These are phyloP conservation scores for Helicolenus hilgendorfi DNA, from an alignment of 2,797 vertebrate species.

Conservation along the genomic window DNA sequence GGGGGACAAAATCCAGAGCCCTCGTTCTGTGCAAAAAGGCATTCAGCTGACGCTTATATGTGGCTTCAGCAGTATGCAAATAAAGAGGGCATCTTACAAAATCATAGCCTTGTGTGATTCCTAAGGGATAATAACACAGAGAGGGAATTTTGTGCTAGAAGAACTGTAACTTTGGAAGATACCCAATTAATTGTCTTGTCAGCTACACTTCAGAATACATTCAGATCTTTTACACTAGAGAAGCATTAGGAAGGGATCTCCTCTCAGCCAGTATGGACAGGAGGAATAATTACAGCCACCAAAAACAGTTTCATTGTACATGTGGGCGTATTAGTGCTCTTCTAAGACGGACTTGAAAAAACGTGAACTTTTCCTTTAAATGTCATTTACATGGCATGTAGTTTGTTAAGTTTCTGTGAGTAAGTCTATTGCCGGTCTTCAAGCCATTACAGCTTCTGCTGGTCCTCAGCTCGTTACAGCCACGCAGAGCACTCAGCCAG, in stretches of 20 bases:
- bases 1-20: not conserved
- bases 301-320: not conserved
- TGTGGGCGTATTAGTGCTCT: not conserved
- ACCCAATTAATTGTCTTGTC: not conserved
- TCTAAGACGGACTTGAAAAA: not conserved
- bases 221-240: not conserved
- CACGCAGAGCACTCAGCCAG: slow-evolving; percentile 55
- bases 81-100: not conserved
- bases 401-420: slow-evolving; percentile 25
- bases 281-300: not conserved
- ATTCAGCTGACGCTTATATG: not conserved
- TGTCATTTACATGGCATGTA: not conserved
- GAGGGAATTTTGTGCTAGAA: not conserved
- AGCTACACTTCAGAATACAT: not conserved
- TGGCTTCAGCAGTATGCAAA: not conserved
- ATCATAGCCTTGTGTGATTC: not conserved
- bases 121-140: not conserved
- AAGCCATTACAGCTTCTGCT: slow-evolving; percentile 42
- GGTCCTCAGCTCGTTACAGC: slow-evolving; percentile 48
- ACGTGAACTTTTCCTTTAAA: not conserved
- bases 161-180: not conserved
- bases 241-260: not conserved
- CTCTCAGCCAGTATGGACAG: not conserved
- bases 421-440: slow-evolving; percentile 6
- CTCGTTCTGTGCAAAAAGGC: not conserved